Base-by-base conservation (phyloP, 2,797 vertebrate species). In the Smutsia temminckii region DNA sequence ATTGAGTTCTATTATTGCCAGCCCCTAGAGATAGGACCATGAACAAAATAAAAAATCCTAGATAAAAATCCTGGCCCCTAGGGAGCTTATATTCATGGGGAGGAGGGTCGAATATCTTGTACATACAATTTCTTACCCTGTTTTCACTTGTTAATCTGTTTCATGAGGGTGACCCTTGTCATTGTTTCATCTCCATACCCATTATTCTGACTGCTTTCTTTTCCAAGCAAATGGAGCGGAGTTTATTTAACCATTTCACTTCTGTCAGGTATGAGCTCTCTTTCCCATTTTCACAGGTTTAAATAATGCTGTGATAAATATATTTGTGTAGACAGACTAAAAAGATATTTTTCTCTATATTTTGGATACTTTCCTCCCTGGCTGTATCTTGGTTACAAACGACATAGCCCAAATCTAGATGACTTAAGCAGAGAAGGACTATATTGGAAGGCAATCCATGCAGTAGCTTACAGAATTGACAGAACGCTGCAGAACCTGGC, bases 211-310 rank as follows among this genome's bases (percentile, higher is more conserved):
- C 34, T 40, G 11, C 59, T 85, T 42, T 17, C 32, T 66, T 93
- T 93, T 91, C 63, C 11, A 46, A 53, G 25, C 23, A 18, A 88
- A 32, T 2, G 27, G 34, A 29, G 37, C 37, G 20, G 84, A 81
- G 64, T 66, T 94, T 37, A 18, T 20, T 85, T 64, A 88, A 84
- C 64, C 32, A 29, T n/a, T 49, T 74, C 49, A 71, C 13, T 57
- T 0, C 9, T 57, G 12, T 71, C 4, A 11, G 21, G 17, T 72
- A 51, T 51, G 20, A 61, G 20, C 32, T 66, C 51, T 79, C 14
- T 68, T 95, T 86, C 61, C 23, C 18, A 1, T 80, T 46, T 95
- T 34, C 57, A 77, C 27, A 66, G 29, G 74, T 94, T 94, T 71
- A 95, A 83, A 55, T 80, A 83, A 80, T 68, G 40, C 53, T 49